Base-by-base conservation (phyloP, 2,888 invertebrate species). In the Ennomos quercinarius region DNA sequence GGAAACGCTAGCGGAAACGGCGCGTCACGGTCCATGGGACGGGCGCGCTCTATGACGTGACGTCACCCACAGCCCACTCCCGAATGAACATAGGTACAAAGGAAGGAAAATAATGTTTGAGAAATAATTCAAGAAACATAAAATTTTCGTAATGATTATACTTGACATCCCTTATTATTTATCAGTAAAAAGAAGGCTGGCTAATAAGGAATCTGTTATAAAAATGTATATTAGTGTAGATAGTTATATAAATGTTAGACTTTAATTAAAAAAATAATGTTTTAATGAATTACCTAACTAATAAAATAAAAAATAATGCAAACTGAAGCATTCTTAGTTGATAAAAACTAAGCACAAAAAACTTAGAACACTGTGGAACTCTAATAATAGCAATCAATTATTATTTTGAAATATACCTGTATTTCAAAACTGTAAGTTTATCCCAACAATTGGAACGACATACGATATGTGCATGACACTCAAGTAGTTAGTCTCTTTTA, bases 1-100 rank as follows among this genome's bases (percentile, higher is more conserved):
- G 91, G 91, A 92, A 91, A 83, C 79, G 74, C 70, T 35, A 74
- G 78, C 91, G 91, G 91, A 91, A 91, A 81, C 86, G 80, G 83
- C 83, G 83, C 84, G 89, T 89, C 87, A 89, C 76, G 90, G 88
- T 87, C 85, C 78, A 78, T 71, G 74, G 80, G 74, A 79, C 83
- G 74, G 78, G 83, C 83, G 85, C 78, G 74, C 79, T 72, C 78
- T 81, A 78, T 81, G 77, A 78, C 74, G 80, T 89, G 87, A 89
- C 89, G 87, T 86, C 87, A 86, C 64, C 64, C 62, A n/a, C n/a
- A 40, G 61, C 68, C 66, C 74, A 72, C 78, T 77, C 74, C 78
- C 74, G 72, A 73, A 67, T 73, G 70, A 65, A 64, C 6, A 46
- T 13, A n/a, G n/a, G n/a, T n/a, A 46, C 36, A 53, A 38, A 58